Conservation (phyloP, 2,888 invertebrate species). For the Ptychoptera albimana region DNA sequence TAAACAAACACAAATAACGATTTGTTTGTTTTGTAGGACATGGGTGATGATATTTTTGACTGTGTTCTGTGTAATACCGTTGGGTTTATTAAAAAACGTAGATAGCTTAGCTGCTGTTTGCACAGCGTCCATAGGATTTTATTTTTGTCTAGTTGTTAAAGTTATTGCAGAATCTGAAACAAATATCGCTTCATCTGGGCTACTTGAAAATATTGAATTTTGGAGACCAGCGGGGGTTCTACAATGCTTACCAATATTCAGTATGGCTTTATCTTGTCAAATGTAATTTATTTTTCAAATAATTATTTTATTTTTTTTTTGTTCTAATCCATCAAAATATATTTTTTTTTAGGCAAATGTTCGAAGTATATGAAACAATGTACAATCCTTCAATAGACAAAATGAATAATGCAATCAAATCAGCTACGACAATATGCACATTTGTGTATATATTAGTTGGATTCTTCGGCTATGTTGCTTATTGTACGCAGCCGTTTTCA, state of each 20-base stretch:
- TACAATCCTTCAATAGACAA: slow-evolving; percentile 76
- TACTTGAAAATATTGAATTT: slow-evolving; percentile 52
- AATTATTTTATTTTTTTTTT: background rate
- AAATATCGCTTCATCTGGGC: slow-evolving; percentile 56
- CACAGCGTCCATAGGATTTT: slow-evolving; percentile 82
- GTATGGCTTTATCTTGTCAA: slow-evolving; percentile 94
- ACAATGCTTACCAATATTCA: slow-evolving; percentile 89
- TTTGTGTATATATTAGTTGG: slow-evolving; percentile 82
- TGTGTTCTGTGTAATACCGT: slow-evolving; percentile 69
- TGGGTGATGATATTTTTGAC: slow-evolving; percentile 55
- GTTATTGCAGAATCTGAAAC: slow-evolving; percentile 62
- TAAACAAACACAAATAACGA: background rate
- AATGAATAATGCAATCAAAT: slow-evolving; percentile 74
- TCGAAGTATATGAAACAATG: slow-evolving; percentile 83
- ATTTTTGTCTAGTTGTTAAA: slow-evolving; percentile 74
- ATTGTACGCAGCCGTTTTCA: slow-evolving; percentile 58
- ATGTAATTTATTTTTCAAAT: slow-evolving; percentile 49
- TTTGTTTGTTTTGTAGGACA: slow-evolving; percentile 33
- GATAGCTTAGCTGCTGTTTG: slow-evolving; percentile 78
- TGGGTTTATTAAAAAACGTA: slow-evolving; percentile 77
- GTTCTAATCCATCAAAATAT: background rate
- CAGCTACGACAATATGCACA: slow-evolving; percentile 84
- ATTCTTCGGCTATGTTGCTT: slow-evolving; percentile 79
- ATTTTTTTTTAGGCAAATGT: slow-evolving; percentile 52
- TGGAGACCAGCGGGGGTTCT: slow-evolving; percentile 78